phyloP scores from a whole-genome alignment of 2,888 invertebrate genomes.

The Lycophotia porphyrea region DNA sequence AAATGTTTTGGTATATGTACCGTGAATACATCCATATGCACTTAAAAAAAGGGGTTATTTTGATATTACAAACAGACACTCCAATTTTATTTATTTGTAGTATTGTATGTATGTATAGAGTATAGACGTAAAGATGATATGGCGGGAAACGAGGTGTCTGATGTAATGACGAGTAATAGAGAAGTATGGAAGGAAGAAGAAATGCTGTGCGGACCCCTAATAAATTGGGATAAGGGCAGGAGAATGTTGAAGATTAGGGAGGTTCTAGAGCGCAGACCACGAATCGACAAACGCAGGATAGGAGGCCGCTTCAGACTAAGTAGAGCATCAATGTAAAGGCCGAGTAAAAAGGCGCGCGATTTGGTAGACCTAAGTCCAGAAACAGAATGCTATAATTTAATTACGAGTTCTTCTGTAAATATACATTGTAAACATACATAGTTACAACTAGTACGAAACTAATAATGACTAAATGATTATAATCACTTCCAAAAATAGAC shows the following conservation, averaged over 20 bases:
- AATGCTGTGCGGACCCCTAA: no score
- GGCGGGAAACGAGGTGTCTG: no score
- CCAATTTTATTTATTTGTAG: no score
- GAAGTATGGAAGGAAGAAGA: no score
- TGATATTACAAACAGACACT: no score
- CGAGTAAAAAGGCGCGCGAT: background rate
- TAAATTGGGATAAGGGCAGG: no score
- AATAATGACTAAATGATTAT: background rate
- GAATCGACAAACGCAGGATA: background rate
- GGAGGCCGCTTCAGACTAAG: background rate
- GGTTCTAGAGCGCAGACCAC: background rate
- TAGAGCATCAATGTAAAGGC: background rate
- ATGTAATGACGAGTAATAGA: no score
- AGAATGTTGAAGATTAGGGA: background rate
- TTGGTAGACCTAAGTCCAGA: background rate
- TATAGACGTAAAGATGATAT: no score
- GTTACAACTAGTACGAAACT: background rate
- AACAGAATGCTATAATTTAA: background rate
- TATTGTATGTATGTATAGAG: no score
- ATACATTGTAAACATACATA: background rate
- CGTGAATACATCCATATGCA: no score
- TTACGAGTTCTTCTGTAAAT: background rate
- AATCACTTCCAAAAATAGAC: constrained; percentile 12
- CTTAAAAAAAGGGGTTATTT: no score
- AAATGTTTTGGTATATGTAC: no score